phyloP scores from a whole-genome alignment of 2,888 invertebrate genomes.

The Drosophila formosana region DNA sequence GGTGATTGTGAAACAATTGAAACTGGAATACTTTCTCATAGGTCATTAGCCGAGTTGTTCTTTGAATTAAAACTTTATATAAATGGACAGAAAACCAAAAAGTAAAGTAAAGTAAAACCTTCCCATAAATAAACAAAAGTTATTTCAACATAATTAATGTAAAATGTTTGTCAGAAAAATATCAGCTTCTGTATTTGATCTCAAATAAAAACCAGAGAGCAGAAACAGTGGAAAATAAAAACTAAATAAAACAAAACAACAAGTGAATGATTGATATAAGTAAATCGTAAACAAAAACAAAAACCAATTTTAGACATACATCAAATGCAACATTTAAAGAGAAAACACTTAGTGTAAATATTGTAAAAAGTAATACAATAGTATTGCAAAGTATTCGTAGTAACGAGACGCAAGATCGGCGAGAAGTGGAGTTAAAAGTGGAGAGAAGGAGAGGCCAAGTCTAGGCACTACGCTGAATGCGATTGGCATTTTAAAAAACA shows the following conservation, averaged over 20 bases:
- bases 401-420: slow-evolving; percentile 31
- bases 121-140: slow-evolving; percentile 46
- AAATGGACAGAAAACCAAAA: slow-evolving; percentile 33
- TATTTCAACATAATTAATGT: slow-evolving; percentile 63
- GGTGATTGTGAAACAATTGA: slow-evolving; percentile 58
- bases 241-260: slow-evolving; percentile 5
- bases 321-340: slow-evolving; percentile 48
- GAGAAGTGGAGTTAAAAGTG: slow-evolving; percentile 3
- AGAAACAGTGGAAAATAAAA: slow-evolving; percentile 30
- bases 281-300: slow-evolving; percentile 28
- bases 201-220: slow-evolving; percentile 60
- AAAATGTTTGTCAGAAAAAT: slow-evolving; percentile 64
- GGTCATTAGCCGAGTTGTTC: slow-evolving; percentile 67
- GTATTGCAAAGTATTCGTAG: slow-evolving; percentile 54
- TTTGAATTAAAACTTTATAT: slow-evolving; percentile 60
- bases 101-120: slow-evolving; percentile 12
- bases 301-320: slow-evolving; percentile 51
- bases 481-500: slow-evolving; percentile 73
- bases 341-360: slow-evolving; percentile 80
- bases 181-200: slow-evolving; percentile 80
- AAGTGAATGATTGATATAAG: slow-evolving; percentile 36
- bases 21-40: slow-evolving; percentile 42
- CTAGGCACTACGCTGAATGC: slow-evolving; percentile 39
- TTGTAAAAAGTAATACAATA: slow-evolving; percentile 76
- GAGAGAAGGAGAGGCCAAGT: slow-evolving; percentile 18